These are phyloP conservation scores for Dryocosmus kuriphilus DNA, from an alignment of 2,888 invertebrate species.

Conservation along the genomic window DNA sequence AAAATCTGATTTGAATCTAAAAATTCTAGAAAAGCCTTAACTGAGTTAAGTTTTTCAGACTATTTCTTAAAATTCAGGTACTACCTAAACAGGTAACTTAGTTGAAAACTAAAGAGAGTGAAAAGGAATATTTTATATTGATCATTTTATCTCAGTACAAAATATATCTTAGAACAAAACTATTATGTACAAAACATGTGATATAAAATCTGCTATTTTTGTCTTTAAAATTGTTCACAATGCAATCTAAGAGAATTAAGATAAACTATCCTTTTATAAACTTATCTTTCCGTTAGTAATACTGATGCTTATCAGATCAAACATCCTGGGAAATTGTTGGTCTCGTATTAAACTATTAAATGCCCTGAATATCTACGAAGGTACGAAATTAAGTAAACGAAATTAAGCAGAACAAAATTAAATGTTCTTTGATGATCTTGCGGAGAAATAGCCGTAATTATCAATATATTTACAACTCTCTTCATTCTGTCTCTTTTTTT, in stretches of 20 bases:
- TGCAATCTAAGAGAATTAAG: not conserved
- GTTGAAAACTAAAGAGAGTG: not conserved
- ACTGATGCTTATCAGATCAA: not conserved
- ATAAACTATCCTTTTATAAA: not conserved
- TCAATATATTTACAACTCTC: not conserved
- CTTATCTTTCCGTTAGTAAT: not conserved
- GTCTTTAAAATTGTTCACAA: not conserved
- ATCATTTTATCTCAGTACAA: not conserved
- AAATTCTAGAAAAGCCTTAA: too few relatives aligned
- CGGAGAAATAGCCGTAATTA: not conserved
- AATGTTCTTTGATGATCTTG: not conserved
- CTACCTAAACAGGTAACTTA: not conserved
- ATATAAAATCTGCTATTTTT: not conserved
- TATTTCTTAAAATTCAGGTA: not conserved
- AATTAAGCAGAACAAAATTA: not conserved
- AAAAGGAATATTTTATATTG: not conserved
- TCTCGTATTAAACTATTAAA: not conserved
- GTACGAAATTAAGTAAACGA: not conserved
- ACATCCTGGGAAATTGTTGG: not conserved
- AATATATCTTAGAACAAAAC: not conserved
- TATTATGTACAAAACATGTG: not conserved
- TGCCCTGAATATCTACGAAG: not conserved
- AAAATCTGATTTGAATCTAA: too few relatives aligned
- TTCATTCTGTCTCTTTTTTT: not conserved
- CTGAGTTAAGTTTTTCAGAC: not conserved